Conservation (phyloP, 2,113 vertebrate genomes). For the Rhinichthys klamathensis region DNA sequence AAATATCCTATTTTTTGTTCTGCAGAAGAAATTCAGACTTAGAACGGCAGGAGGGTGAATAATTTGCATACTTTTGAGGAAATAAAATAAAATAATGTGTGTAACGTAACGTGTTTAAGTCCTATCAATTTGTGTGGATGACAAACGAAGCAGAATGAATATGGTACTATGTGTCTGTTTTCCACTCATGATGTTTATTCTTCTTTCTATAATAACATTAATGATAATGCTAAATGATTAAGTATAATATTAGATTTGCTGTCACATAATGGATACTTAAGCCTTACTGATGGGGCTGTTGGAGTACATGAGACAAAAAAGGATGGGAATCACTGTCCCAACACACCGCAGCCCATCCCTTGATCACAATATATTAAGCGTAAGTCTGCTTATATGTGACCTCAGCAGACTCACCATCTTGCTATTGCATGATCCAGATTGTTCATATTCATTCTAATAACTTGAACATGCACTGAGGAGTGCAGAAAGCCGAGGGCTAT, state of each 20-base stretch:
- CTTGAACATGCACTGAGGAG: neutral
- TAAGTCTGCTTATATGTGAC: conserved; percentile 19
- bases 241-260: neutral
- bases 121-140: neutral
- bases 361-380: neutral
- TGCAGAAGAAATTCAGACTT: neutral
- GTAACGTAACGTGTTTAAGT: neutral
- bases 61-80: neutral
- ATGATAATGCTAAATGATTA: neutral
- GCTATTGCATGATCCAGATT: neutral
- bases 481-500: too few relatives aligned
- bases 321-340: neutral
- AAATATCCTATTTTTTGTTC: neutral
- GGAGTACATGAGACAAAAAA: neutral
- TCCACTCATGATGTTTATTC: too few relatives aligned
- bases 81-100: neutral
- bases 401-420: conserved; percentile 23
- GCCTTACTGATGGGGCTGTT: neutral
- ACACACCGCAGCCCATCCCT: neutral
- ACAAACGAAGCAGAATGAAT: neutral
- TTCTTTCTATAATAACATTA: neutral
- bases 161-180: too few relatives aligned
- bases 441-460: neutral
- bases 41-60: neutral
- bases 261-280: neutral